Evolutionary conservation across 2,888 invertebrate genomes (phyloP).

Genomic region (Stenodera caucasica): DNA sequence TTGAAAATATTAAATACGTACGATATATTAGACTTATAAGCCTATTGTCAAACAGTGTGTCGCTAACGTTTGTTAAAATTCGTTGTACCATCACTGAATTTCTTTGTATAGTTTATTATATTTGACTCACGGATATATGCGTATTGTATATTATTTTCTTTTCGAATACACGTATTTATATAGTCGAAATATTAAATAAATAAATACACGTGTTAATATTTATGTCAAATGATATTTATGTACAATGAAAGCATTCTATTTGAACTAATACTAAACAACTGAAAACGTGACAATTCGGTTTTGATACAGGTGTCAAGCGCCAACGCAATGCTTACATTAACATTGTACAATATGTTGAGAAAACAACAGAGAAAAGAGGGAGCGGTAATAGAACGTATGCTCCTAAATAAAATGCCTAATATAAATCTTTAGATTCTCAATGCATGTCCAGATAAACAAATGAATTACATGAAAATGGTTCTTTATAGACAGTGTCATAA

Average conservation of each 20-base stretch:
- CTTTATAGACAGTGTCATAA: constrained; percentile 25
- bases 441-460: constrained; percentile 30
- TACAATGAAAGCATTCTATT: constrained; percentile 11
- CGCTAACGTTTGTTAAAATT: constrained; percentile 12
- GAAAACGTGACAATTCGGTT: constrained; percentile 39
- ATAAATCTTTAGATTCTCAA: constrained; percentile 29
- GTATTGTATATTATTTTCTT: constrained; percentile 11
- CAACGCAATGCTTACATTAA: constrained; percentile 33
- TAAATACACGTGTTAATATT: constrained; percentile 21
- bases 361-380: constrained; percentile 26
- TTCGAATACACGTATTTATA: not conserved
- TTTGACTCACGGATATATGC: not conserved
- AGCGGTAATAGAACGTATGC: constrained; percentile 24
- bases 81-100: constrained; percentile 9
- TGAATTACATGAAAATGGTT: constrained; percentile 28
- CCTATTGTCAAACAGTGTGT: constrained; percentile 21
- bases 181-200: not conserved
- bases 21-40: constrained; percentile 29
- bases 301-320: constrained; percentile 36
- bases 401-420: constrained; percentile 24
- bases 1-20: constrained; percentile 27
- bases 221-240: constrained; percentile 20
- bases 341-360: constrained; percentile 29
- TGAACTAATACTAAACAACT: constrained; percentile 14
- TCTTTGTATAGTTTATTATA: constrained; percentile 17